Percentiles rank a stretch among this genome's conserved stretches.
Conservation (phyloP, 2,113 vertebrate genomes). For the Oncorhynchus masou region DNA sequence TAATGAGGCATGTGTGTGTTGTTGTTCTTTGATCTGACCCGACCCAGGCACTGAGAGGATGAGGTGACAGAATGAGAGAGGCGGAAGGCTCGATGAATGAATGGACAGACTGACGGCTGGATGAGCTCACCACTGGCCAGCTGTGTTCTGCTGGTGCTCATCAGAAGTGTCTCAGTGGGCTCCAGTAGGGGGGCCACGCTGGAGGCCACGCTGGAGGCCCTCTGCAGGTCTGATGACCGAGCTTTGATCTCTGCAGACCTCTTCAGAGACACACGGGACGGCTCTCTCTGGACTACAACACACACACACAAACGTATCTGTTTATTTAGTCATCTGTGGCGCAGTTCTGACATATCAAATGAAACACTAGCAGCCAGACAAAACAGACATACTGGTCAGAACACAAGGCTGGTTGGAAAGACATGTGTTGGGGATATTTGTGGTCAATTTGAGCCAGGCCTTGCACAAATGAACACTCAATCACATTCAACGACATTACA, state of each 20-base stretch:
- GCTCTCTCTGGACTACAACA: slow-evolving; percentile 67
- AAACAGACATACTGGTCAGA: background rate
- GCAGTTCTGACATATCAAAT: slow-evolving; percentile 3
- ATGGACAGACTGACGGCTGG: background rate
- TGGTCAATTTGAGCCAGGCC: no score
- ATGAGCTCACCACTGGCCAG: slow-evolving; percentile 43
- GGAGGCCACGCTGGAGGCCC: slow-evolving; percentile 31
- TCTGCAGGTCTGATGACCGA: slow-evolving; percentile 46
- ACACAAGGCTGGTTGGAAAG: background rate
- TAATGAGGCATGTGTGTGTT: slow-evolving; percentile 14
- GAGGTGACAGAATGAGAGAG: background rate
- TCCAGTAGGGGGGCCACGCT: slow-evolving; percentile 27
- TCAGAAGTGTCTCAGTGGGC: slow-evolving; percentile 8
- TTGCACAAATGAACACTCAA: no score
- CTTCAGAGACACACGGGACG: slow-evolving; percentile 59
- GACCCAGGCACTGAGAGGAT: background rate
- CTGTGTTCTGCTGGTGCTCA: slow-evolving; percentile 25
- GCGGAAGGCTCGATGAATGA: no score
- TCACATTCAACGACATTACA: no score
- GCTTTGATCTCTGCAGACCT: slow-evolving; percentile 60
- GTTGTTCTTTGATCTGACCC: background rate
- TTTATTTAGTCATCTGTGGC: background rate
- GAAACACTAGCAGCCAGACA: background rate
- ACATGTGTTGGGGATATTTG: no score
- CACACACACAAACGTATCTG: slow-evolving; percentile 11